phyloP scores from a whole-genome alignment of 2,888 invertebrate species.

The Neoitamus cyanurus region DNA sequence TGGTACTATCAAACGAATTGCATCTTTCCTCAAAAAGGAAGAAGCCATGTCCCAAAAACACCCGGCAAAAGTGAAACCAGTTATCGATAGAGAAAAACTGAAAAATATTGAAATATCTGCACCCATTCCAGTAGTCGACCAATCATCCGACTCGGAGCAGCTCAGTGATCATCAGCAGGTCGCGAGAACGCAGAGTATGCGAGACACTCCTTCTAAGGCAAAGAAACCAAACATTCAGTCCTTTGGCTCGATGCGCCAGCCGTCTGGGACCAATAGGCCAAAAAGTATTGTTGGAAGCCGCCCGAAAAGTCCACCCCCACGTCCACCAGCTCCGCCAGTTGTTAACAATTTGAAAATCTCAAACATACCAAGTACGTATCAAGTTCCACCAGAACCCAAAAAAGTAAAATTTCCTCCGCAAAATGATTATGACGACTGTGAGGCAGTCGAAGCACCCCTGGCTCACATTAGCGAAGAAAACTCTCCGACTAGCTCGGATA shows the following conservation, averaged over 20 bases:
- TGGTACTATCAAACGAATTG: slow-evolving; percentile 77
- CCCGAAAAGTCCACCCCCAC: slow-evolving; percentile 82
- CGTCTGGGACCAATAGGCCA: slow-evolving; percentile 75
- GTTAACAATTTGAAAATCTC: slow-evolving; percentile 65
- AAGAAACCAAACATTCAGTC: slow-evolving; percentile 75
- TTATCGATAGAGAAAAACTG: slow-evolving; percentile 77
- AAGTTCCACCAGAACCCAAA: slow-evolving; percentile 67
- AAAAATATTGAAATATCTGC: slow-evolving; percentile 84
- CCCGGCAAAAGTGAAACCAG: slow-evolving; percentile 73
- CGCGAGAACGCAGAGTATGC: slow-evolving; percentile 85
- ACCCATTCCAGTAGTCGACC: slow-evolving; percentile 78
- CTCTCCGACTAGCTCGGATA: slow-evolving; percentile 72
- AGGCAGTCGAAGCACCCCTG: slow-evolving; percentile 71
- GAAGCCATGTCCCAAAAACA: slow-evolving; percentile 70
- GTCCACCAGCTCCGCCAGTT: slow-evolving; percentile 70
- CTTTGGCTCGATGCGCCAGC: slow-evolving; percentile 86
- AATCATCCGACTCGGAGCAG: slow-evolving; percentile 67
- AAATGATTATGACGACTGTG: slow-evolving; percentile 83
- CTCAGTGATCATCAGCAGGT: slow-evolving; percentile 67
- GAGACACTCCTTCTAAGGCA: slow-evolving; percentile 68
- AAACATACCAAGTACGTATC: slow-evolving; percentile 69
- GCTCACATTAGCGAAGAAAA: slow-evolving; percentile 73
- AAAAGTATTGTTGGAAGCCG: slow-evolving; percentile 76
- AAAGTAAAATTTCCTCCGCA: slow-evolving; percentile 56
- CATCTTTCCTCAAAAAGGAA: slow-evolving; percentile 79